Evolutionary conservation across 2,113 vertebrate genomes (phyloP).

Genomic region (Lampris megalopsis): DNA sequence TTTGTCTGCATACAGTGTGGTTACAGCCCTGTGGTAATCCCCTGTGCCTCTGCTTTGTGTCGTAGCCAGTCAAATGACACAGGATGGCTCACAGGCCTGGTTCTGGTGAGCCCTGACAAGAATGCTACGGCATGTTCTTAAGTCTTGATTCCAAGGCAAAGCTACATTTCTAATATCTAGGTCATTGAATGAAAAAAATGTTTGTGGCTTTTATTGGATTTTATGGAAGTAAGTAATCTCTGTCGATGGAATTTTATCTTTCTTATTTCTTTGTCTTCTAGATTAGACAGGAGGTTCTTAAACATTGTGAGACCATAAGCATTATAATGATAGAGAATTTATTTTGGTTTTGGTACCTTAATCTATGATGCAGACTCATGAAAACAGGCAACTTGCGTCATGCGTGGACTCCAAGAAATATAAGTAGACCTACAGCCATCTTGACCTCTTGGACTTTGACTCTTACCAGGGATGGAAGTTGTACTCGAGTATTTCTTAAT

Average conservation of each 20-base stretch:
- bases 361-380: not conserved
- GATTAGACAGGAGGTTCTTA: not conserved
- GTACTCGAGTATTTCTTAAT: too few relatives aligned
- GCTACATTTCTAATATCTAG: not conserved
- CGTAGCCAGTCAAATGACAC: slow-evolving; percentile 32
- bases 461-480: too few relatives aligned
- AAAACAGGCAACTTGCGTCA: too few relatives aligned
- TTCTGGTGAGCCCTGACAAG: slow-evolving; percentile 8
- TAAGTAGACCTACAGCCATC: not conserved
- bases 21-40: slow-evolving; percentile 52
- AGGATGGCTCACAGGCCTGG: not conserved
- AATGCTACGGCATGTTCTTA: not conserved
- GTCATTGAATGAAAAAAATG: not conserved
- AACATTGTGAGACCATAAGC: not conserved
- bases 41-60: slow-evolving; percentile 63
- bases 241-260: not conserved
- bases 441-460: not conserved
- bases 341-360: not conserved
- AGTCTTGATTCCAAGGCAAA: not conserved
- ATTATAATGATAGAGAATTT: not conserved
- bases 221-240: not conserved
- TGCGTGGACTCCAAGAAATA: too few relatives aligned
- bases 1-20: slow-evolving; percentile 14
- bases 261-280: slow-evolving; percentile 4
- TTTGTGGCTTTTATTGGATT: not conserved